A percentile compares a stretch with the other conserved stretches of the same genome.
Evolutionary conservation across 2,888 invertebrate genomes (phyloP).

Genomic region (Lochmaea capreae): DNA sequence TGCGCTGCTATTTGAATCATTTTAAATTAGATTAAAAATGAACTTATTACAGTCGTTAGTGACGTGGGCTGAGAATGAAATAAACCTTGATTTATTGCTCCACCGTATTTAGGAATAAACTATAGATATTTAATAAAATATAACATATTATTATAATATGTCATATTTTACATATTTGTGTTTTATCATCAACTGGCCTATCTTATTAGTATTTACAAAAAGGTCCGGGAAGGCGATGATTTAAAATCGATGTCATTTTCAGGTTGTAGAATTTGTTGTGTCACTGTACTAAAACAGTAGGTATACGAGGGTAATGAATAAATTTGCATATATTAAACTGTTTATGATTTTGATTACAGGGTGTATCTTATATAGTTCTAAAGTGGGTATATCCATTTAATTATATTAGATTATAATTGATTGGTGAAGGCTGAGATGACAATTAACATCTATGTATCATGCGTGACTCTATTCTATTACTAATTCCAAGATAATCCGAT

Average conservation of each 20-base stretch:
- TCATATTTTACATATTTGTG: slow-evolving; percentile 36
- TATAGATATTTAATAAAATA: too few relatives aligned
- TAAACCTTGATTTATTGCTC: too few relatives aligned
- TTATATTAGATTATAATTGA: not conserved
- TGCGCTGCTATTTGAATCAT: too few relatives aligned
- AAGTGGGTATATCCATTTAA: not conserved
- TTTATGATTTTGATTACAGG: not conserved
- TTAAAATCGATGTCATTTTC: slow-evolving; percentile 18
- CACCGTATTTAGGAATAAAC: too few relatives aligned
- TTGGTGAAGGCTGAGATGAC: too few relatives aligned
- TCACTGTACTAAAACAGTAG: slow-evolving; percentile 22
- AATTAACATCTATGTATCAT: not conserved
- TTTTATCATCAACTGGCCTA: slow-evolving; percentile 53
- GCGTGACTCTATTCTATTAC: too few relatives aligned
- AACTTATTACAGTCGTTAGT: too few relatives aligned
- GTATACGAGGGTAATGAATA: slow-evolving; percentile 25
- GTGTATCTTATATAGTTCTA: not conserved
- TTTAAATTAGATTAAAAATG: too few relatives aligned
- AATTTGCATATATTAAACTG: slow-evolving; percentile 11
- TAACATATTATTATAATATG: too few relatives aligned
- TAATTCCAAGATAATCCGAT: too few relatives aligned
- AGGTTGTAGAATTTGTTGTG: slow-evolving; percentile 18
- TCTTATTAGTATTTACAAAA: slow-evolving; percentile 56
- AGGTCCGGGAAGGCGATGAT: slow-evolving; percentile 42
- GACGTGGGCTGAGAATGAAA: too few relatives aligned